Conservation (phyloP, 2,113 vertebrate species). For the Pedionomus torquatus region DNA sequence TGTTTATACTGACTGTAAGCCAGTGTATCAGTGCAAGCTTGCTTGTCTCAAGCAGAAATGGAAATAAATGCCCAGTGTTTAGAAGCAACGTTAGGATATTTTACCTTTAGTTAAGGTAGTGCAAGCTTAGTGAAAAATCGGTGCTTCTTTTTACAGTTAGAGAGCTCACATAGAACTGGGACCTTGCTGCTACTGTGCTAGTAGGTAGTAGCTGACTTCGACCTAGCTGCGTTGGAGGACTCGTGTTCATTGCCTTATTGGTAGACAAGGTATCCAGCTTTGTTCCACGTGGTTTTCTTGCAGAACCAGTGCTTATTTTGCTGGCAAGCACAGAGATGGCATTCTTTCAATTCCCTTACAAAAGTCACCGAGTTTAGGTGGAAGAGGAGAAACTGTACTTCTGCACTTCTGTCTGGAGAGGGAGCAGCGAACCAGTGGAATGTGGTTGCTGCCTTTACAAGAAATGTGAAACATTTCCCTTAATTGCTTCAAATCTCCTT, state of each 20-base stretch:
- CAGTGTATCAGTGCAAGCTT: neutral
- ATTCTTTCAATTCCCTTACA: neutral
- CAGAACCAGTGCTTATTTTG: neutral
- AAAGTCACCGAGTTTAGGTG: neutral
- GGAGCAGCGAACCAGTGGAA: slow-evolving; percentile 20
- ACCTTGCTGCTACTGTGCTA: neutral
- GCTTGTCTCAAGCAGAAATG: neutral
- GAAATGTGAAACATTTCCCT: neutral
- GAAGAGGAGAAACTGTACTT: neutral
- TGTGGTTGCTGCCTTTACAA: neutral
- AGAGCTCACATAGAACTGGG: neutral
- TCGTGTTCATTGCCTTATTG: neutral
- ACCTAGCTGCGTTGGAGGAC: neutral
- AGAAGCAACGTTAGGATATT: neutral
- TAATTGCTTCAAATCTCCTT: neutral
- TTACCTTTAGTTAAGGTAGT: neutral
- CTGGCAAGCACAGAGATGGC: neutral
- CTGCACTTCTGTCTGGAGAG: slow-evolving; percentile 13
- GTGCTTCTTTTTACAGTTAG: neutral
- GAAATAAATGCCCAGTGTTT: neutral
- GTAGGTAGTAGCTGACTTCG: neutral
- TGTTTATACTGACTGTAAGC: neutral
- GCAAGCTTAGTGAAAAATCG: neutral
- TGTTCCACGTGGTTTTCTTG: neutral
- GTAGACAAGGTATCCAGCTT: neutral